Evolutionary conservation across 1,140 invertebrate species (phyloP).

Genomic region (Ceratina japonica): DNA sequence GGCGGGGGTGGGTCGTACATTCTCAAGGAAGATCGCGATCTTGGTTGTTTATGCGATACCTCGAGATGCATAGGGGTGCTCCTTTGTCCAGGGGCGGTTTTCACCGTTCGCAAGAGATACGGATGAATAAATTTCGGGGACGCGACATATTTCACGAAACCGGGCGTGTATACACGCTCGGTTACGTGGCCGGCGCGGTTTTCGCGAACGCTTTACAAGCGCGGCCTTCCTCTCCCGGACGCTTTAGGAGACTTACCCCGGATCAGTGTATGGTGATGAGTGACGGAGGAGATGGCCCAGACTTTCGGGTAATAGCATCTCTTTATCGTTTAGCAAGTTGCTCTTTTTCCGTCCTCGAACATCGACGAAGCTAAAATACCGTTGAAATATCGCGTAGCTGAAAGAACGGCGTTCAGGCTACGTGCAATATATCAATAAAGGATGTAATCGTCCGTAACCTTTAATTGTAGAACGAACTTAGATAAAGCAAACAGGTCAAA

Average conservation of each 20-base stretch:
- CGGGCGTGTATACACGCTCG: conserved; percentile 22
- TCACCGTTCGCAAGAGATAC: conserved; percentile 50
- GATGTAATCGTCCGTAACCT: too few relatives aligned
- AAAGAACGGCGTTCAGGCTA: too few relatives aligned
- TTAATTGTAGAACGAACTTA: too few relatives aligned
- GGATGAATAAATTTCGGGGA: conserved; percentile 57
- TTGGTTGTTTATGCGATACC: conserved; percentile 69
- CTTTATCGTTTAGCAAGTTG: conserved; percentile 31
- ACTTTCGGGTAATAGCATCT: conserved; percentile 22
- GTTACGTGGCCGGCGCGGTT: conserved; percentile 21
- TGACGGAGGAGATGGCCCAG: conserved; percentile 13
- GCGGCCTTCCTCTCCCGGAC: conserved; percentile 2
- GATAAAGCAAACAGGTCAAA: too few relatives aligned
- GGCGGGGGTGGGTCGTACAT: conserved; percentile 47
- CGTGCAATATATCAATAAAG: too few relatives aligned
- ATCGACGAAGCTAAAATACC: not conserved
- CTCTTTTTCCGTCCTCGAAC: not conserved
- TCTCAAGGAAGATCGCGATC: conserved; percentile 67
- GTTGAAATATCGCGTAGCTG: too few relatives aligned
- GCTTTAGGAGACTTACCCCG: conserved; percentile 45
- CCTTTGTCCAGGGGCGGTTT: conserved; percentile 69
- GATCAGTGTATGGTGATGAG: conserved; percentile 32
- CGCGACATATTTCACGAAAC: conserved; percentile 36
- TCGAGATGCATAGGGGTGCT: conserved; percentile 62
- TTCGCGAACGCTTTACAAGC: conserved; percentile 37